Base-by-base conservation (phyloP, 2,113 vertebrate species). In the Setophaga coronata region DNA sequence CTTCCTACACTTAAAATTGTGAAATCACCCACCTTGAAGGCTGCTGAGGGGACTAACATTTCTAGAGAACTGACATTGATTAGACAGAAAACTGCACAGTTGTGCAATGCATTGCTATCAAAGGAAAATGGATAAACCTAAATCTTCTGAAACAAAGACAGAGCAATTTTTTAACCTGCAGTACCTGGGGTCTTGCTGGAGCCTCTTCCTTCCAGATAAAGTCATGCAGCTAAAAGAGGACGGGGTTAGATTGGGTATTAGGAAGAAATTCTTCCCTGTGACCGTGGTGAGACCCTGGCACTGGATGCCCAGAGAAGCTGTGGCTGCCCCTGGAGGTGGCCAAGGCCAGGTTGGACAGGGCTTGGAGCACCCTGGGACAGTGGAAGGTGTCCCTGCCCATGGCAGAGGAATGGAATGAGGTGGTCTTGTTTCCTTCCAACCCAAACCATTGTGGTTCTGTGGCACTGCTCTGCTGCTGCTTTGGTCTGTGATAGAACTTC, bases 211-310 rank as follows among this genome's bases (percentile, higher is more conserved):
- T 77, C 36, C 6, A 10, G 36, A 25, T 14, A 7, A 4, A 36
- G 31, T 25, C 0, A 0, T n/a, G n/a, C 3, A 83, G 6, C 31
- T 56, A 7, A 42, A 70, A 56, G 40, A 53, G 6, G 18, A n/a
- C 12, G 42, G 31, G 31, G 14, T 76, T 48, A 42, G 14, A 14
- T 9, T 4, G 42, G 20, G 28, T 48, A 4, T 33, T 11, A 7
- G 62, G 54, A 42, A 31, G 47, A 48, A 76, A 54, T 54, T 31
- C 40, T 40, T 38, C 6, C 12, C 17, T 62, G 5, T 12, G 31
- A 33, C 25, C 9, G 12, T 48, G 20, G 12, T 2, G 3, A 36
- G 20, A 3, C 7, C 20, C 62, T 80, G 40, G 20, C 18, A 69
- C 17, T 33, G 20, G 11, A 0, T 69, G 14, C 7, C 54, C 40